Evolutionary conservation across 1,140 invertebrate genomes (phyloP).

Genomic region (Littorina saxatilis): DNA sequence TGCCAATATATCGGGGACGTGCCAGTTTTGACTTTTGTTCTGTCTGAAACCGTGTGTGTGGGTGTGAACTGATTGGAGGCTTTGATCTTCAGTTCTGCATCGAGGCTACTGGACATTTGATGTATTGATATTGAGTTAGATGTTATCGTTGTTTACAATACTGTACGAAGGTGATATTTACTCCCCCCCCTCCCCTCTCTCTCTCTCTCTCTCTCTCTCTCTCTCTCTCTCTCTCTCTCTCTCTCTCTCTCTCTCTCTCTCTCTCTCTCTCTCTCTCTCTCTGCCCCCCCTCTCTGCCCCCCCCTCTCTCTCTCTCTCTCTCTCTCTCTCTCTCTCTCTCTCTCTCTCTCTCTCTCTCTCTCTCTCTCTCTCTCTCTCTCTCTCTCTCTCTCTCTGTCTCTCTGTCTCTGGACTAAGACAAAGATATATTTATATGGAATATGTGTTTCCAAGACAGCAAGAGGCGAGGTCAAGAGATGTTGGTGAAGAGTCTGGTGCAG

Average conservation of each 20-base stretch:
- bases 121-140: background rate
- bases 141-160: background rate
- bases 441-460: no score
- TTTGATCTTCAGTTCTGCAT: background rate
- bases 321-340: background rate
- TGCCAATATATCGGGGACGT: no score
- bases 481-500: background rate
- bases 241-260: background rate
- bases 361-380: slow-evolving; percentile 18
- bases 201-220: slow-evolving; percentile 38
- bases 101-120: background rate
- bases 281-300: background rate
- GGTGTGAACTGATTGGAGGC: background rate
- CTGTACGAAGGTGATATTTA: background rate
- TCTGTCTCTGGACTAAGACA: background rate
- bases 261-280: slow-evolving; percentile 3
- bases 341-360: slow-evolving; percentile 17
- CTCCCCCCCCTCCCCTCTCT: slow-evolving; percentile 1
- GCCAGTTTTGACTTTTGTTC: no score
- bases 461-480: background rate
- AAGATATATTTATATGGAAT: background rate
- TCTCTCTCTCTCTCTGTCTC: background rate
- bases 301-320: background rate
- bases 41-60: no score
- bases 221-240: slow-evolving; percentile 31